Percentiles rank a stretch among this genome's conserved stretches.
Conservation (phyloP, 2,797 vertebrate genomes). For the Ptychobarbus kaznakovi region DNA sequence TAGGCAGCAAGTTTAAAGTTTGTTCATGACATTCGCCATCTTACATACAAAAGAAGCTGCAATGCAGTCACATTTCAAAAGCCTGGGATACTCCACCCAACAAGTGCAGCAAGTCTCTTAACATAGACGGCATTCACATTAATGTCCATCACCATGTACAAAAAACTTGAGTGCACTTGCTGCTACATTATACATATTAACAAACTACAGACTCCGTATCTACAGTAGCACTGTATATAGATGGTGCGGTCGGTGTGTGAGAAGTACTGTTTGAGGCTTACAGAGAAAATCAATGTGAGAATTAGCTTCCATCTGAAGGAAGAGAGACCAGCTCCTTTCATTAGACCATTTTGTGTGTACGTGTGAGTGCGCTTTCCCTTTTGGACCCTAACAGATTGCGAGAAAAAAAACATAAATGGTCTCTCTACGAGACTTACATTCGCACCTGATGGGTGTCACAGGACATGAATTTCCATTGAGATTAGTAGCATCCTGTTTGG, state of each 20-base stretch:
- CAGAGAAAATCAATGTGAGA: conserved; percentile 38
- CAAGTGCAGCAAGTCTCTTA: conserved; percentile 75
- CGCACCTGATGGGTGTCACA: background rate
- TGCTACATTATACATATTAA: conserved; percentile 97
- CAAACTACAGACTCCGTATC: conserved; percentile 81
- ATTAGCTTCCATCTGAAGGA: conserved; percentile 37
- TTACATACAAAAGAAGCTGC: conserved; percentile 78
- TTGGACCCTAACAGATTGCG: background rate
- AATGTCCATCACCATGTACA: conserved; percentile 93
- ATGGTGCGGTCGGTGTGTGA: conserved; percentile 30
- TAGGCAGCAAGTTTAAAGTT: conserved; percentile 89
- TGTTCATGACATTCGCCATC: conserved; percentile 70
- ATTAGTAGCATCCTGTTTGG: conserved; percentile 37
- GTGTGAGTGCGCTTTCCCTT: conserved; percentile 32
- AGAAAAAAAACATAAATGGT: background rate
- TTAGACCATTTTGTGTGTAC: conserved; percentile 23
- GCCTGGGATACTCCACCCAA: conserved; percentile 70
- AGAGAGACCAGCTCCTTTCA: conserved; percentile 56
- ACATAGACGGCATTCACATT: conserved; percentile 87
- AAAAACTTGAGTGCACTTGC: conserved; percentile 78
- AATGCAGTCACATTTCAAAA: conserved; percentile 76
- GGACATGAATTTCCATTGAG: background rate
- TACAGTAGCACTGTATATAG: conserved; percentile 77
- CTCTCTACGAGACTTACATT: background rate
- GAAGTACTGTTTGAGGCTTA: conserved; percentile 52